Evolutionary conservation across 2,888 invertebrate species (phyloP), one percentile per base, ranked within the genome.

Genomic region (Cheilosia pagana): DNA sequence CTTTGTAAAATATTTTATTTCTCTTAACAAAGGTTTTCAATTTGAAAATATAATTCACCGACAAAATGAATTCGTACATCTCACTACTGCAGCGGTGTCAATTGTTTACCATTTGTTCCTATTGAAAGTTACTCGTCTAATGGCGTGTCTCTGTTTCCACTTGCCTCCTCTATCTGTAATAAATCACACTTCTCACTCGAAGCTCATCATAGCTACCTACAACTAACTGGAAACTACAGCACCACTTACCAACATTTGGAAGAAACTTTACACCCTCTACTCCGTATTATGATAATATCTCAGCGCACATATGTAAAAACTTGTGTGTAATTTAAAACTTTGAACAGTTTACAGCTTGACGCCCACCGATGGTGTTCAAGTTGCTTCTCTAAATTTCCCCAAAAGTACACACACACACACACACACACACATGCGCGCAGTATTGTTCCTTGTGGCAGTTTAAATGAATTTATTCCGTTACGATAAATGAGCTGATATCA

Each of bases 401-500:
- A 25, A 63, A 59, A 57, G 59, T 28, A 50, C 5, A 6, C 6
- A 50, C 28, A 28, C 8, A 28, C 8, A 10, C 45, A 45, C 16
- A 41, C 19, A n/a, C 6, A 25, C n/a, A 48, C 48, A 35, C 59
- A 52, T 45, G 19, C 65, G 35, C 72, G 78, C 57, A 68, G 67
- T 68, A 83, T 74, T 77, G 78, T 85, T 59, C 59, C 83, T 74
- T 74, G 74, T 70, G 78, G 78, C 79, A 79, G 63, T 83, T 74
- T 63, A 70, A 79, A 78, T 83, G 79, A 83, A 83, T 83, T 74
- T 79, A 79, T 79, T 78, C 79, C 70, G 74, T 75, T 63, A 75
- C 70, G 79, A 85, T 85, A 85, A 79, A 85, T 79, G 79, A 79
- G 70, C 83, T 67, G 79, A 85, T 85, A 85, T 85, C 83, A 85